phyloP scores from a whole-genome alignment of 2,888 invertebrate species.

The Protodeltote pygarga region DNA sequence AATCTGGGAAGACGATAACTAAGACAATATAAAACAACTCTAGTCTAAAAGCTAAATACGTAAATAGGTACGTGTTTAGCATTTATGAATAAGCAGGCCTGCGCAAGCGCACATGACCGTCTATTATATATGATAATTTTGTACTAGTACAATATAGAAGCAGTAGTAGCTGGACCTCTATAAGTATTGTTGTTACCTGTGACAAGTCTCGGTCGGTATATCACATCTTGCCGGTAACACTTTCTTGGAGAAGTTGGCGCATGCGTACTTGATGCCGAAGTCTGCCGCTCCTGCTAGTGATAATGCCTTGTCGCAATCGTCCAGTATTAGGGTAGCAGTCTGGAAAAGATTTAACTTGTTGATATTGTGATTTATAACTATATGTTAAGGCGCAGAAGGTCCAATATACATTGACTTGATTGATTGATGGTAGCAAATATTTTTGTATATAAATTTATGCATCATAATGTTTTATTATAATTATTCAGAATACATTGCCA shows the following conservation, averaged over 20 bases:
- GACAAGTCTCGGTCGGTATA: conserved; percentile 92
- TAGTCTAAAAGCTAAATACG: too few relatives aligned
- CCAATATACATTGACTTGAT: too few relatives aligned
- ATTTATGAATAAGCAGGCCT: too few relatives aligned
- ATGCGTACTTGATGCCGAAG: conserved; percentile 92
- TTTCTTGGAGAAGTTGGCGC: conserved; percentile 93
- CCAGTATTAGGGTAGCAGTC: conserved; percentile 93
- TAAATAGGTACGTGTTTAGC: too few relatives aligned
- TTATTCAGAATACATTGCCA: too few relatives aligned
- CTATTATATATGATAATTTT: too few relatives aligned
- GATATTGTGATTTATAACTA: background rate
- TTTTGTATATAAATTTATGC: too few relatives aligned
- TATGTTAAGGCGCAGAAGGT: background rate
- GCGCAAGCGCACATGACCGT: too few relatives aligned
- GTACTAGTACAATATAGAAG: too few relatives aligned
- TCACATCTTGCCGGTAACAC: conserved; percentile 91
- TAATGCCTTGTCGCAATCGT: conserved; percentile 95
- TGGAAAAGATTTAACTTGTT: conserved; percentile 62
- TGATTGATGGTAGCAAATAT: too few relatives aligned
- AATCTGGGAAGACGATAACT: conserved; percentile 83
- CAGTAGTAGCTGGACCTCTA: too few relatives aligned
- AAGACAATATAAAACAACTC: background rate
- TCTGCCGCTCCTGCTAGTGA: conserved; percentile 90
- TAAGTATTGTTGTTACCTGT: conserved; percentile 81
- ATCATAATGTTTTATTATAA: too few relatives aligned